A percentile compares a stretch with the other conserved stretches of the same genome.
Evolutionary conservation across 2,797 vertebrate genomes (phyloP).

Genomic region (Onychomys arenicola): DNA sequence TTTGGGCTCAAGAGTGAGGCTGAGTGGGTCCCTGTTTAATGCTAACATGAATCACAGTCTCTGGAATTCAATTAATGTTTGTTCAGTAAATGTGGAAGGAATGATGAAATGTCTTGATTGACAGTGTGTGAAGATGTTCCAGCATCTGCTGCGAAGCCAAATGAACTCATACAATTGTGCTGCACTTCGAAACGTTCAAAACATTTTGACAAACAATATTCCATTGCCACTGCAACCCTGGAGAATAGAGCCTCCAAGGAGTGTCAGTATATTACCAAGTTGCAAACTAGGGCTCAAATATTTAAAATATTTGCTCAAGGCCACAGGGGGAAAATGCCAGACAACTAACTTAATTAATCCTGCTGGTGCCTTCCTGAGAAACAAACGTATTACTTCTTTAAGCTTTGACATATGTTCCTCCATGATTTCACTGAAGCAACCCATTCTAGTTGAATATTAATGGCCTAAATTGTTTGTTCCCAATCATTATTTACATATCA

Average conservation of each 20-base stretch:
- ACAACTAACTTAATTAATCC: background rate
- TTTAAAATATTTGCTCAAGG: slow-evolving; percentile 7
- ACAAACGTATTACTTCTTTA: background rate
- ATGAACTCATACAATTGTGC: slow-evolving; percentile 7
- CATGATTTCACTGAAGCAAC: slow-evolving; percentile 37
- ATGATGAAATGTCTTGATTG: slow-evolving; percentile 55
- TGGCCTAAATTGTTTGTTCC: background rate
- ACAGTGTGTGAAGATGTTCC: slow-evolving; percentile 49
- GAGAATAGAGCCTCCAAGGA: slow-evolving; percentile 46
- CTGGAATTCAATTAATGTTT: slow-evolving; percentile 68
- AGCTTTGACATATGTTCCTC: background rate
- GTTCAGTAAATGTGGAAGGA: slow-evolving; percentile 57
- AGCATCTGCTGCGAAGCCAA: slow-evolving; percentile 1
- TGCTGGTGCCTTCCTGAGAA: background rate
- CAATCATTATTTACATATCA: background rate
- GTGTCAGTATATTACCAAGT: slow-evolving; percentile 14
- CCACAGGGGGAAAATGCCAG: background rate
- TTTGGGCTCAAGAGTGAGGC: background rate
- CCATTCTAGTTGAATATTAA: slow-evolving; percentile 33
- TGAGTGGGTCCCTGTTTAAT: slow-evolving; percentile 50
- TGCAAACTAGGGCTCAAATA: slow-evolving; percentile 5
- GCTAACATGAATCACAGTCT: slow-evolving; percentile 58
- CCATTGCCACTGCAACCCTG: background rate
- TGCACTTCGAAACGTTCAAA: slow-evolving; percentile 57
- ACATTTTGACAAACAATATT: slow-evolving; percentile 67